Base-by-base conservation (phyloP, 2,888 invertebrate genomes). In the Melanostoma mellinum region DNA sequence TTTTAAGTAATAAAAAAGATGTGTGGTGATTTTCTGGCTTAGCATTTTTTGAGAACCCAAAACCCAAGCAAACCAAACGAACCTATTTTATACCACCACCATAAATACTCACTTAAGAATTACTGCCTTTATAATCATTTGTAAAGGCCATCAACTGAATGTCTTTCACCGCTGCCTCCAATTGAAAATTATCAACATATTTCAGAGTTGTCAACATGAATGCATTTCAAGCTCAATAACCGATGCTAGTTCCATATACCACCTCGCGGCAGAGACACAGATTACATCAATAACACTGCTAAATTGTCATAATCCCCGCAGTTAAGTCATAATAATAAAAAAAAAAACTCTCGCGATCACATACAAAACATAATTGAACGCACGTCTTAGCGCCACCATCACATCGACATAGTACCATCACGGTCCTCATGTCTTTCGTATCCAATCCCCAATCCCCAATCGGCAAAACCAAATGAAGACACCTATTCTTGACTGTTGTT, bases 351-450 rank as follows among this genome's bases (percentile, higher is more conserved):
- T 30, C 52, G 50, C 53, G n/a, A 65, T 76, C 65, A 38, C 46
- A 50, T 53, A 50, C 56, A 38, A 36, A 30, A 33, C 65, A 58
- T 36, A 40, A 40, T 40, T 69, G 46, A 50, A 69, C 61, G 65
- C 72, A 79, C 56, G 69, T 68, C 10, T 72, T 68, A 85, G 75
- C 85, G 85, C 79, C 85, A 65, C 44, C 55, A 55, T 52, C 79
- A 60, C 67, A 65, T 65, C 71, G 63, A 60, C 80, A 65, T 10
- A 53, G 38, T 30, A 6, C 38, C 38, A 63, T 63, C 50, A 63
- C 8, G 46, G 40, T n/a, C 48, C 50, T 9, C 56, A 63, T 50
- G 48, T n/a, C 20, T 20, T 33, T 55, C 50, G 38, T 36, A 50
- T 53, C 30, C 40, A 60, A 10, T 48, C 52, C 63, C 20, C 36